Evolutionary conservation across 2,113 vertebrate genomes (phyloP).

Genomic region (Pungitius pungitius): DNA sequence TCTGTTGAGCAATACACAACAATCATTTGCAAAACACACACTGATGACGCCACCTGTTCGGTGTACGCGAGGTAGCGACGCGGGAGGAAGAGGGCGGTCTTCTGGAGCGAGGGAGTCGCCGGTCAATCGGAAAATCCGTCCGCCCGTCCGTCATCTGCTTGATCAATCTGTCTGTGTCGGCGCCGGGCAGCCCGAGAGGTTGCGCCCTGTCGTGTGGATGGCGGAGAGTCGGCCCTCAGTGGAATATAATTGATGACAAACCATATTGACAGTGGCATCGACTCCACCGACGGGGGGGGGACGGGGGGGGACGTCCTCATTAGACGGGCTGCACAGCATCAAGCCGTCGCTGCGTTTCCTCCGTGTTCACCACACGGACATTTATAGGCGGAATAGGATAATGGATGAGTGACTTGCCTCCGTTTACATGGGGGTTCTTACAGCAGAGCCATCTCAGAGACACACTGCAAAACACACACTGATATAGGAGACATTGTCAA

Average conservation of each 20-base stretch:
- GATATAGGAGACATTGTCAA: background rate
- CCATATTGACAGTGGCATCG: background rate
- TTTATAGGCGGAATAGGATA: background rate
- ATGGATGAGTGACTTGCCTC: background rate
- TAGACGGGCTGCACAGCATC: background rate
- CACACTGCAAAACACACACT: background rate
- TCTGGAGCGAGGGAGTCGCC: conserved; percentile 80
- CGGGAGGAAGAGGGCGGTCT: conserved; percentile 85
- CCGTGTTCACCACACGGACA: background rate
- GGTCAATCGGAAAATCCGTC: conserved; percentile 86
- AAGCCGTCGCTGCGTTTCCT: background rate
- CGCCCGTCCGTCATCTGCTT: conserved; percentile 88
- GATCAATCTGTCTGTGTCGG: conserved; percentile 70
- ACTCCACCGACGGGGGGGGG: background rate
- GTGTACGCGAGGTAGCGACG: background rate
- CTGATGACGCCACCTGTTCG: background rate
- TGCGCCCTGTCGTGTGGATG: background rate
- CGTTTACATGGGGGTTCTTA: background rate
- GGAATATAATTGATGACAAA: background rate
- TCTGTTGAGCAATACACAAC: background rate
- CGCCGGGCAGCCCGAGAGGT: background rate
- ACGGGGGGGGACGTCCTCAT: background rate
- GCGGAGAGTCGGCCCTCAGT: background rate
- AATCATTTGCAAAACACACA: background rate
- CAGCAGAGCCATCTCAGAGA: background rate